Conservation (phyloP, 2,888 invertebrate genomes). For the Melikaiella ostensackeni region DNA sequence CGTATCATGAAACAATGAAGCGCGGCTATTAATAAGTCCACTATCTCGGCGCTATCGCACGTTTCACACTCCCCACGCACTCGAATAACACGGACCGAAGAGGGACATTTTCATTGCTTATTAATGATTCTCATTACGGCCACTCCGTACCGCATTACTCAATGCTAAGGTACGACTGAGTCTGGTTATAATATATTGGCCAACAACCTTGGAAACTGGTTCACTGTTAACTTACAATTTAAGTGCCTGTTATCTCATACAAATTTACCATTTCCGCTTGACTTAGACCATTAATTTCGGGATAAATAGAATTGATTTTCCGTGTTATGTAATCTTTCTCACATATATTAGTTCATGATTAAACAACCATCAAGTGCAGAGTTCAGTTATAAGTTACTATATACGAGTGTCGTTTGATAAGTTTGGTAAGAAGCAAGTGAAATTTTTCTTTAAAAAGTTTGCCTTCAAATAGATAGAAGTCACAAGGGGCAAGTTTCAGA, state of each 20-base stretch:
- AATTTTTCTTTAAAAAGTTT: no score
- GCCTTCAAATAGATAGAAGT: no score
- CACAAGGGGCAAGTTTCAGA: no score
- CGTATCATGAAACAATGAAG: conserved; percentile 61
- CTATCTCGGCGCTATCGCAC: conserved; percentile 71
- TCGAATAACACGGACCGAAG: conserved; percentile 70
- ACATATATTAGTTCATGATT: no score
- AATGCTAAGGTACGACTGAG: conserved; percentile 65
- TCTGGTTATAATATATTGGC: conserved; percentile 63
- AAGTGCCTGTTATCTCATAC: conserved; percentile 18
- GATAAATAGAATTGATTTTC: background rate
- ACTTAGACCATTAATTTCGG: background rate
- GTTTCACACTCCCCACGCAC: conserved; percentile 71
- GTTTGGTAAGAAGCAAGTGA: no score
- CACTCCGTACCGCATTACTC: conserved; percentile 74
- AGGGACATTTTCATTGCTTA: conserved; percentile 75
- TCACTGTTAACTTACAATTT: conserved; percentile 42
- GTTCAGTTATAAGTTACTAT: no score
- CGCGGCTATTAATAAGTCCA: conserved; percentile 70
- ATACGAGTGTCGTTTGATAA: no score
- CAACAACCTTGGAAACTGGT: conserved; percentile 48
- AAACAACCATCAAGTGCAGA: no score
- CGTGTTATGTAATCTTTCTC: no score
- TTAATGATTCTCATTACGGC: conserved; percentile 73
- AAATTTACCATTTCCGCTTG: conserved; percentile 29